Conservation (phyloP, 2,888 invertebrate species). For the Hemaris fuciformis region DNA sequence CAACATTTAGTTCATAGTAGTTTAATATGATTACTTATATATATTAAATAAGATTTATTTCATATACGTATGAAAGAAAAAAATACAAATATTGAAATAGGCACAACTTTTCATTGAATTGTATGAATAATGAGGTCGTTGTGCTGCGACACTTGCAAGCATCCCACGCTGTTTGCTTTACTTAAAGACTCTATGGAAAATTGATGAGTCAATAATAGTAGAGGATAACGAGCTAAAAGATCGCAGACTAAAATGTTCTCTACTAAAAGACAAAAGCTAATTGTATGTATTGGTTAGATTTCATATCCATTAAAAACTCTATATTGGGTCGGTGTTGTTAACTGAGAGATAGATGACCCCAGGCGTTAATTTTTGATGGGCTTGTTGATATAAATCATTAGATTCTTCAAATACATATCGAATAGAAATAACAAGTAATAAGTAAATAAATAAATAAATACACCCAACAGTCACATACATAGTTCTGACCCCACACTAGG, state of each 20-base stretch:
- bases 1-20: too few relatives aligned
- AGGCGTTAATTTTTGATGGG: too few relatives aligned
- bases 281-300: not conserved
- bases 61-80: not conserved
- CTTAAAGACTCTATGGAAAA: not conserved
- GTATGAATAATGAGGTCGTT: not conserved
- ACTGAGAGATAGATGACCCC: too few relatives aligned
- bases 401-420: too few relatives aligned
- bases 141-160: not conserved
- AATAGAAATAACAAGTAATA: too few relatives aligned
- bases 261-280: not conserved
- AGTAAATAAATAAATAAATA: not conserved
- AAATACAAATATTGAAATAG: not conserved
- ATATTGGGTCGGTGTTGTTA: too few relatives aligned
- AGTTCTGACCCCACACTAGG: too few relatives aligned
- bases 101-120: not conserved
- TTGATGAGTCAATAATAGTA: conserved; percentile 5
- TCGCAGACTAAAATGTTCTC: not conserved
- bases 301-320: too few relatives aligned
- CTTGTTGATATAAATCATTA: too few relatives aligned
- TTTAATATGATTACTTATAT: too few relatives aligned
- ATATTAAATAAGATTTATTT: too few relatives aligned
- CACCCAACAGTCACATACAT: too few relatives aligned
- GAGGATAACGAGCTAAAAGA: not conserved
- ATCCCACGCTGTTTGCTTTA: conserved; percentile 9